phyloP scores from a whole-genome alignment of 2,113 vertebrate species.

The Melanotaenia duboulayi region DNA sequence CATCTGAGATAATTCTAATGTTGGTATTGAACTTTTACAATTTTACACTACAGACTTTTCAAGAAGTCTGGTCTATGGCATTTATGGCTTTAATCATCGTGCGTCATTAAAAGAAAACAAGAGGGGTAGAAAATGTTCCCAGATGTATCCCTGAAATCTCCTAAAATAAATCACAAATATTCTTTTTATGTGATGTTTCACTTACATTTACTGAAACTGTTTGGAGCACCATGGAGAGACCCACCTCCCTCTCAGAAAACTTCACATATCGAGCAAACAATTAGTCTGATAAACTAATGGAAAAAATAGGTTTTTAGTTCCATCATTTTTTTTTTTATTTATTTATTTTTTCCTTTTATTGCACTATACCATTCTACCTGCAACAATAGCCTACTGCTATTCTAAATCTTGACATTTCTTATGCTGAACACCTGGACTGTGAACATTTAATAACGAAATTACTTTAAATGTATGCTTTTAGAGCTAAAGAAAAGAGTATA shows the following conservation, averaged over 20 bases:
- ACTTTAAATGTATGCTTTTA: no score
- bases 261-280: not conserved
- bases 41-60: no score
- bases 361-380: not conserved
- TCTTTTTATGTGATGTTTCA: not conserved
- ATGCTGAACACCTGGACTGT: conserved; percentile 21
- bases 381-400: no score
- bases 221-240: not conserved
- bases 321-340: not conserved
- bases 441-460: no score
- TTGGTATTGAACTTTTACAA: no score
- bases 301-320: not conserved
- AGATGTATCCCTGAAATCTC: no score
- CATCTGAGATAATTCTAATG: no score
- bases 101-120: not conserved
- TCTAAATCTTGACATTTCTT: no score
- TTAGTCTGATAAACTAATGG: not conserved
- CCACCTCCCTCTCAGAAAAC: not conserved
- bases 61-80: not conserved
- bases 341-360: no score
- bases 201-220: not conserved
- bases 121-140: no score
- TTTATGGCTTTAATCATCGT: no score
- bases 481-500: not conserved
- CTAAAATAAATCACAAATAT: no score